Evolutionary conservation across 2,113 vertebrate species (phyloP), one percentile per base, ranked within the genome.

Genomic region (Leptobrachium leishanense): DNA sequence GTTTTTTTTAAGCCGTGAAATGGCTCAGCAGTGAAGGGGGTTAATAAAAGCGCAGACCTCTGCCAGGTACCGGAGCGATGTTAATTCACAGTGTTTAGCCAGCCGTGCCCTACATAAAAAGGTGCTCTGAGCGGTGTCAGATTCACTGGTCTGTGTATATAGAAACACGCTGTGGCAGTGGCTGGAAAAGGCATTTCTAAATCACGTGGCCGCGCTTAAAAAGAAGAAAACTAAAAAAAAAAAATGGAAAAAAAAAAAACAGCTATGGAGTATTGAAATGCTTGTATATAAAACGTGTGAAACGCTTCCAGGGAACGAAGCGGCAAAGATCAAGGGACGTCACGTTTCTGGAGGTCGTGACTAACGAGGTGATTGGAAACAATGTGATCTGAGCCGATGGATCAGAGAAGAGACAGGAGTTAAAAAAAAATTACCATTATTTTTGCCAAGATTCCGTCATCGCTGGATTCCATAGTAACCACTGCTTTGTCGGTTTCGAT

Each of bases 401-500:
- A 4, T 50, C 8, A 50, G 8, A 50, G 46, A 5, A 31, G 31
- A 42, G 40, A 41, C 39, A 66, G 31, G 66, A 7, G 6, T 59
- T 0, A 42, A 3, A n/a, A 7, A 43, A 15, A 0, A 75, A 94
- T 92, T 90, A 99, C 98, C 95, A 98, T 83, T 85, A 99, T 99
- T 89, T 97, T 99, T 70, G 97, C 97, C 86, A 99, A 83, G 76
- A 97, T 44, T 5, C 98, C 98, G 31, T 98, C 98, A 0, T 99
- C 97, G 65, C 82, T 98, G 13, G 97, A 95, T 62, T 99, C 98
- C 95, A 99, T 87, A 83, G 93, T 95, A 82, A 99, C 86, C 85
- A 99, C 95, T 0, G 98, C 98, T 86, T 98, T 99, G 91, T 99
- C 96, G 0, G 98, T 99, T 92, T 99, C 96, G 39, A 99, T 98